phyloP scores from a whole-genome alignment of 1,140 invertebrate species.

The Eriocheir sinensis region DNA sequence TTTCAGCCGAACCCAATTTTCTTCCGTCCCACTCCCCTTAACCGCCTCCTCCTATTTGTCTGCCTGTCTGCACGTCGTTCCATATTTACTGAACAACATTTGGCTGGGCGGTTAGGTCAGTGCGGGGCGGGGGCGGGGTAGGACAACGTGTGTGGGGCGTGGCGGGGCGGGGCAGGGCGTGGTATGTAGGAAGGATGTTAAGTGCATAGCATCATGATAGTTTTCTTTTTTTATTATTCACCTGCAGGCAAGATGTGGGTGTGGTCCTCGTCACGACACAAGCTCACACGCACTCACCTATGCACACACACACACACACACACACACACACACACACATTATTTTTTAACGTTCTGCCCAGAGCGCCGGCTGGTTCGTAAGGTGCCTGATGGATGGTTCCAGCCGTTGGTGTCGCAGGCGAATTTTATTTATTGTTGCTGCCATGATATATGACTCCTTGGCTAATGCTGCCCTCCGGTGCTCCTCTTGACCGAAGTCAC shows the following conservation, averaged over 20 bases:
- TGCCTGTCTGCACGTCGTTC: not conserved
- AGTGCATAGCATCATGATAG: not conserved
- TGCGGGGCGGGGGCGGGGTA: not conserved
- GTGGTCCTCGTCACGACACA: not conserved
- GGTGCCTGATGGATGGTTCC: no score
- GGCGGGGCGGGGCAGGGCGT: not conserved
- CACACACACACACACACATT: constrained; percentile 22
- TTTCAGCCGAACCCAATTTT: no score
- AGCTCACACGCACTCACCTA: not conserved
- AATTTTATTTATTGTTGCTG: no score
- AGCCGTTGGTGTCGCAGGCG: no score
- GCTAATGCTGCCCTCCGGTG: no score
- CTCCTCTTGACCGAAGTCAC: no score
- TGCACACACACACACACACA: constrained; percentile 8
- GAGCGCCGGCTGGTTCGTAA: no score
- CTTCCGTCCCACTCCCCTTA: no score
- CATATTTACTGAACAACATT: not conserved
- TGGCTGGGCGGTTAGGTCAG: no score
- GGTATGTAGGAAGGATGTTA: not conserved
- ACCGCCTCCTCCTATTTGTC: no score
- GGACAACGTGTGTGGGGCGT: not conserved
- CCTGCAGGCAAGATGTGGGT: not conserved
- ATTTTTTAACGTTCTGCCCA: no score
- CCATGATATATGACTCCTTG: no score
- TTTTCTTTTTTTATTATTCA: not conserved